phyloP scores from a whole-genome alignment of 2,888 invertebrate species.

The Drosophila parthenogenetica region DNA sequence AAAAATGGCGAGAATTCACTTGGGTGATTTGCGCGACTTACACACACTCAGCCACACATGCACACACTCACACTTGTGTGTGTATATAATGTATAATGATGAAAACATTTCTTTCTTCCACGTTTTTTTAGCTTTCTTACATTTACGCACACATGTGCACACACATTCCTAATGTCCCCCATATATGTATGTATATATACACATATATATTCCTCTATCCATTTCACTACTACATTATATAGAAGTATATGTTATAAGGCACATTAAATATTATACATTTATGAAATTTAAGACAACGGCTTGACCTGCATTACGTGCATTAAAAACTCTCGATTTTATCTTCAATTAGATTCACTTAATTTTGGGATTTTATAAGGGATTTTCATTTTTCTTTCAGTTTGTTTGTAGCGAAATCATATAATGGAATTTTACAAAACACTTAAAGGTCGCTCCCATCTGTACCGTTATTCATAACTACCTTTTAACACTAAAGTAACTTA shows the following conservation, averaged over 20 bases:
- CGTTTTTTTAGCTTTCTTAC: slow-evolving; percentile 19
- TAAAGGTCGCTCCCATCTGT: no score
- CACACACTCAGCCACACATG: slow-evolving; percentile 2
- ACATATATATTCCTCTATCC: background rate
- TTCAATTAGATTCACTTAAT: background rate
- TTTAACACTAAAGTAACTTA: no score
- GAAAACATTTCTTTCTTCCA: slow-evolving; percentile 37
- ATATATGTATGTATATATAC: background rate
- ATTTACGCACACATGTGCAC: slow-evolving; percentile 10
- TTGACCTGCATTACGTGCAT: slow-evolving; percentile 11
- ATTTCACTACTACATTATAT: slow-evolving; percentile 3
- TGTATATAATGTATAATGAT: slow-evolving; percentile 26
- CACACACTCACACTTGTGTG: slow-evolving; percentile 3
- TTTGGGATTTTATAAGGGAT: no score
- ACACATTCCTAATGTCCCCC: slow-evolving; percentile 11
- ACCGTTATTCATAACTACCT: no score
- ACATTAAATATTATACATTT: slow-evolving; percentile 3
- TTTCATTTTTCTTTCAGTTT: no score
- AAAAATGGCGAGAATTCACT: slow-evolving; percentile 79
- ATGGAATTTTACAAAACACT: no score
- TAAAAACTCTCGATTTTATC: background rate
- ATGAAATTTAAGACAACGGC: background rate
- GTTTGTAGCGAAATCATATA: no score
- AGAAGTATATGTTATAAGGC: background rate
- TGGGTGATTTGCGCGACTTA: slow-evolving; percentile 75